Conservation (phyloP, 2,113 vertebrate genomes). For the Pseudorasbora parva region DNA sequence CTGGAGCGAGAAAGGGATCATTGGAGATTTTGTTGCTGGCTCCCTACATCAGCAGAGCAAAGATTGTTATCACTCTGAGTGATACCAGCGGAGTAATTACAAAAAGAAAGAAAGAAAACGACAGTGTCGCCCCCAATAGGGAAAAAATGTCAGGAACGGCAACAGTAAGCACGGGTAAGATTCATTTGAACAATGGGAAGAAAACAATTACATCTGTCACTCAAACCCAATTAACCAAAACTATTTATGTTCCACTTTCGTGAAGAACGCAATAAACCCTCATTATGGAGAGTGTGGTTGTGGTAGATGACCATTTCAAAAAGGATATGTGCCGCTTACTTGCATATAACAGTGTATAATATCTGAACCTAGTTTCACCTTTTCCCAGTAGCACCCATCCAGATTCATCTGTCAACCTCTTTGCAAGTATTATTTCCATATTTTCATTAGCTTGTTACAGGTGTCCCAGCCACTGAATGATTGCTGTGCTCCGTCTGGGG, state of each 20-base stretch:
- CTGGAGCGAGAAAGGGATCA: constrained; percentile 21
- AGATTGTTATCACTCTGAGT: constrained; percentile 11
- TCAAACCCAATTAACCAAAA: not conserved
- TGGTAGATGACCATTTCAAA: too few relatives aligned
- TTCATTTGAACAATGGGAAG: not conserved
- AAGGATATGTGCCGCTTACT: not conserved
- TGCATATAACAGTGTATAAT: not conserved
- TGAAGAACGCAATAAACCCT: not conserved
- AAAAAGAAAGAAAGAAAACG: constrained; percentile 16
- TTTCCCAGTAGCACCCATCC: not conserved
- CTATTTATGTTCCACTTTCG: not conserved
- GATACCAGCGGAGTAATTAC: constrained; percentile 7
- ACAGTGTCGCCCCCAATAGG: not conserved
- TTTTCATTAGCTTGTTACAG: constrained; percentile 25
- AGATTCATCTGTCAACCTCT: constrained; percentile 15
- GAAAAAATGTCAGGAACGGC: not conserved
- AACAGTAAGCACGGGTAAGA: not conserved
- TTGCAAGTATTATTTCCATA: constrained; percentile 7
- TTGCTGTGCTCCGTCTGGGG: not conserved
- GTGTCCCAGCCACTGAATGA: not conserved
- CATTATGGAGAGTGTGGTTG: too few relatives aligned
- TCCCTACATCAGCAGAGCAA: constrained; percentile 17
- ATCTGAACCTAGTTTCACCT: not conserved
- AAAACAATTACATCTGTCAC: not conserved
- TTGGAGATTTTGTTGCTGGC: constrained; percentile 7